Conservation (phyloP, 2,113 vertebrate species). For the Bubalus kerabau region DNA sequence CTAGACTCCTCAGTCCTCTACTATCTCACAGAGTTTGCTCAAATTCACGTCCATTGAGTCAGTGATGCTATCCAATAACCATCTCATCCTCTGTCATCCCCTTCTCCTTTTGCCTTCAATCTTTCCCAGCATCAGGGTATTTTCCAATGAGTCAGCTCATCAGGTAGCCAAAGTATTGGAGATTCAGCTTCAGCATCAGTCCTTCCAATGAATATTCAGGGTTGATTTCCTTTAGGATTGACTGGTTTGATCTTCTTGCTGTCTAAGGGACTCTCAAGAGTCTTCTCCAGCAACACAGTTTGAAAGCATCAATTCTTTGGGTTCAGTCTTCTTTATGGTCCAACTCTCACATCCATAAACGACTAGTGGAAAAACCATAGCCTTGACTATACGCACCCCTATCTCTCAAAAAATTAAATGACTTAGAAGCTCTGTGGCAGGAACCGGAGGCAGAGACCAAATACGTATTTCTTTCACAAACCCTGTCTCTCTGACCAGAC, state of each 20-base stretch:
- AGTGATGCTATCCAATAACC: neutral
- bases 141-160: neutral
- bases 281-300: neutral
- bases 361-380: neutral
- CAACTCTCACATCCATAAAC: neutral
- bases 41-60: neutral
- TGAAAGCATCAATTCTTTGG: neutral
- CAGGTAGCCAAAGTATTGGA: neutral
- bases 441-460: neutral
- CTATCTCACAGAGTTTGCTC: neutral
- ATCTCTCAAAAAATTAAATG: neutral
- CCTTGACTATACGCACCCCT: neutral
- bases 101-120: neutral
- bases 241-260: neutral
- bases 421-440: neutral
- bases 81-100: neutral
- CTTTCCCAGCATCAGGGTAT: neutral
- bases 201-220: neutral
- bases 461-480: neutral
- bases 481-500: neutral
- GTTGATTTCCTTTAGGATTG: neutral
- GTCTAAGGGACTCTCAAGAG: neutral
- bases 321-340: neutral
- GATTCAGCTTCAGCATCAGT: neutral
- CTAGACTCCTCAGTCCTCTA: neutral